Evolutionary conservation across 2,888 invertebrate genomes (phyloP), one percentile per base, ranked within the genome.

Genomic region (Subacronicta megacephala): DNA sequence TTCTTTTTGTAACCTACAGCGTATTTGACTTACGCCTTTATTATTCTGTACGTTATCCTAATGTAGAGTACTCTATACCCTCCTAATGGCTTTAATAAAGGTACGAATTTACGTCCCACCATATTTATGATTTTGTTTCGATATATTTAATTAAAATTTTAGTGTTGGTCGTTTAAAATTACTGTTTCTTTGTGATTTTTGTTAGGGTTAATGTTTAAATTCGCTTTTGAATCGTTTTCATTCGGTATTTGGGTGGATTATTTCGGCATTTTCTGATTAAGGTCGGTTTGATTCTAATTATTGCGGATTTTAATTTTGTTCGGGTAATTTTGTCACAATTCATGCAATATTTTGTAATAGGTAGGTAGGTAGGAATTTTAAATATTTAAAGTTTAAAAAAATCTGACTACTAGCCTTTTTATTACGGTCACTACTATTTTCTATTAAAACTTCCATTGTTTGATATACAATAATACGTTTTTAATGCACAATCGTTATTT

Each of bases 61-160:
- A 92, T 88, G 84, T 89, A 89, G 84, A 85, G 75, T 59, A 49
- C 63, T 66, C 63, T 36, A 64, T 73, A 85, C 89, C 90, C 88
- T 89, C 83, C 78, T 93, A 93, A 93, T 93, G 90, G 90, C 81
- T 90, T 93, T 93, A 93, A 93, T 93, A 93, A 93, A 93, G 93
- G 93, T 92, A 92, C 87, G 85, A 88, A 84, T 88, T 83, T 84
- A 87, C 83, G 93, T 89, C 90, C 70, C 77, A 69, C 72, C 82
- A 81, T 92, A 89, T 92, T 93, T 92, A 93, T 90, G 90, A 92
- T 91, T 92, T 90, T 92, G 88, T 91, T 92, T 84, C 88, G 85
- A 92, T 91, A 89, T 88, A 91, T 93, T 92, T 92, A 91, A 93
- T 93, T 93, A 92, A 92, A 92, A 91, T 91, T 90, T 90, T 89